phyloP scores from a whole-genome alignment of 2,888 invertebrate genomes.

The Uropetala carovei region DNA sequence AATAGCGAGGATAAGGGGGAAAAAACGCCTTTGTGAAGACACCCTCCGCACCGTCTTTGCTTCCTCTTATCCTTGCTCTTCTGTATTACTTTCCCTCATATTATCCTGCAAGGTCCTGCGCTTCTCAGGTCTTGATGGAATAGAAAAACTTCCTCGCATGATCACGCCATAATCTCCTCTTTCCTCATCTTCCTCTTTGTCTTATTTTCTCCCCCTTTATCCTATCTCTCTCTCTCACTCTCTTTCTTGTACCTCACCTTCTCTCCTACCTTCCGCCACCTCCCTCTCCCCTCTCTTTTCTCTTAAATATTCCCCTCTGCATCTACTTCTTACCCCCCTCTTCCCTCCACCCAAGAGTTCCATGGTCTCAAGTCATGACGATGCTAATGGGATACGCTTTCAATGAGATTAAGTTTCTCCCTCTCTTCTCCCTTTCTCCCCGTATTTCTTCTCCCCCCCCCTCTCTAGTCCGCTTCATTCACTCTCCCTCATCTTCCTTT shows the following conservation, averaged over 20 bases:
- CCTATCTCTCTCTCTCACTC: background rate
- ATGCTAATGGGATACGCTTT: conserved; percentile 65
- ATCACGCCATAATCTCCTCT: background rate
- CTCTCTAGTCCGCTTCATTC: background rate
- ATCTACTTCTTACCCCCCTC: background rate
- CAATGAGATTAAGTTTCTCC: conserved; percentile 64
- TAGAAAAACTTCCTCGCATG: background rate
- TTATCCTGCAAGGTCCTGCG: background rate
- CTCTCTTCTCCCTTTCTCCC: background rate
- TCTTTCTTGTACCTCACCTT: background rate
- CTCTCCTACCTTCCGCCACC: background rate
- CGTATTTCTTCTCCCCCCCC: background rate
- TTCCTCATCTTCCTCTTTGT: background rate
- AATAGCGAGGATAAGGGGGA: background rate
- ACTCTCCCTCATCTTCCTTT: background rate
- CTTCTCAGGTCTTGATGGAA: background rate
- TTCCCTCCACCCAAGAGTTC: background rate
- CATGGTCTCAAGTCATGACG: conserved; percentile 52
- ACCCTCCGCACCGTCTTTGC: background rate
- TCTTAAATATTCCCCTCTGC: conserved; percentile 3
- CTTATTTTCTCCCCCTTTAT: background rate
- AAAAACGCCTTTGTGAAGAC: background rate
- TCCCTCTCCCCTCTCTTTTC: background rate
- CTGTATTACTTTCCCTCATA: background rate
- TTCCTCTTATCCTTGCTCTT: background rate